A percentile compares a stretch with the other conserved stretches of the same genome.
Conservation (phyloP, 1,140 invertebrate species). For the Orussus abietinus region DNA sequence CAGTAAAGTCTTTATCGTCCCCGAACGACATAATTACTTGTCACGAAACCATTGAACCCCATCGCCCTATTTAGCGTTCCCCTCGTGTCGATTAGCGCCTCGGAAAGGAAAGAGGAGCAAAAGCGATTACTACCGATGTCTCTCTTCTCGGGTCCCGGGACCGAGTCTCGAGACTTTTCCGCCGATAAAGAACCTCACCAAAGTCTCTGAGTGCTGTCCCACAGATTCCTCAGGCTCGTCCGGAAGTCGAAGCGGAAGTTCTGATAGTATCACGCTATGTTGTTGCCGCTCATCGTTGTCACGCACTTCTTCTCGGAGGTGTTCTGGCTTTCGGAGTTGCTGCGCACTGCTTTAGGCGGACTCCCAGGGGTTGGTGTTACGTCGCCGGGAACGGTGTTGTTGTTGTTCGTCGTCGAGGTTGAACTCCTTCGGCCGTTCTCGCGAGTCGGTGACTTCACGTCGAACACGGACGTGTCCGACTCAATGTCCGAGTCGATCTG, state of each 20-base stretch:
- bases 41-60: no score
- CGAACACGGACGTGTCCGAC: slow-evolving; percentile 59
- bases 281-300: slow-evolving; percentile 65
- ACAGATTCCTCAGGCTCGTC: slow-evolving; percentile 42
- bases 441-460: slow-evolving; percentile 53
- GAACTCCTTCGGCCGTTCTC: slow-evolving; percentile 58
- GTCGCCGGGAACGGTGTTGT: slow-evolving; percentile 52
- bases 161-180: no score
- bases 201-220: slow-evolving; percentile 44
- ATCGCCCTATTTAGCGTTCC: no score
- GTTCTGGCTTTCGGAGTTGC: slow-evolving; percentile 58
- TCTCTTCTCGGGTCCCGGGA: no score
- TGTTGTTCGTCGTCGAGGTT: slow-evolving; percentile 59
- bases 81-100: no score
- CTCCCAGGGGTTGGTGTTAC: slow-evolving; percentile 44
- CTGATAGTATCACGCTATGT: slow-evolving; percentile 63
- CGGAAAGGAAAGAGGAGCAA: no score
- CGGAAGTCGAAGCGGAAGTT: slow-evolving; percentile 46
- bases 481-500: slow-evolving; percentile 62
- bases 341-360: slow-evolving; percentile 55
- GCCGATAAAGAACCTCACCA: slow-evolving; percentile 36
- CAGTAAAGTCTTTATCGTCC: slow-evolving; percentile 1
- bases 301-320: slow-evolving; percentile 57
- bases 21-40: background rate
- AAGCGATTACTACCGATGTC: no score